Evolutionary conservation across 92 coral and sea anemone genomes (phyloP).

Genomic region (Micromussa lordhowensis): DNA sequence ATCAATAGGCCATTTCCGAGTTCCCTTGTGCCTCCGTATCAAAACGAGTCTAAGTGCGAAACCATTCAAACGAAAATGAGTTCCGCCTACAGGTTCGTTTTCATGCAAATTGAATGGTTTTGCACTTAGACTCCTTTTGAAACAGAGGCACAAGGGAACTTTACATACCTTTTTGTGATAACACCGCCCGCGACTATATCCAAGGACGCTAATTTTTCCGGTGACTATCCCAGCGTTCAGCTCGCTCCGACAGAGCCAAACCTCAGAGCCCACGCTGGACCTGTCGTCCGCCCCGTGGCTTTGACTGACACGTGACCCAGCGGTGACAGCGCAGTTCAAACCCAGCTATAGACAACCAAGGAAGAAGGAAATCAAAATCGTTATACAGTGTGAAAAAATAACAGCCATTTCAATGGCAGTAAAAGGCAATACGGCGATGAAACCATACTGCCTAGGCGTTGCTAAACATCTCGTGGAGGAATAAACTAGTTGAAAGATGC

Average conservation of each 20-base stretch:
- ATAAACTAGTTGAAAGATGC: too few species aligned
- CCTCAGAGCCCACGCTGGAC: constrained; percentile 92
- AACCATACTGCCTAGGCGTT: background rate
- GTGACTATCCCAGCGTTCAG: constrained; percentile 81
- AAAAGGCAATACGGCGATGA: background rate
- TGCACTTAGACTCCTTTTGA: too few species aligned
- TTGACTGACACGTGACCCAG: constrained; percentile 91
- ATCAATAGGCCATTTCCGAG: background rate
- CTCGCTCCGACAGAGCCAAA: constrained; percentile 96
- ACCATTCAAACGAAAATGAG: too few species aligned
- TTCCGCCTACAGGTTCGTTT: too few species aligned
- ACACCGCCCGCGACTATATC: constrained; percentile 84
- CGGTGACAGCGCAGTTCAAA: constrained; percentile 91
- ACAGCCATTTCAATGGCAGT: background rate
- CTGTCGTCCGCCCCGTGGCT: constrained; percentile 94
- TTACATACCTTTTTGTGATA: constrained; percentile 83
- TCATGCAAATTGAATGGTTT: too few species aligned
- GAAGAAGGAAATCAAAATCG: background rate
- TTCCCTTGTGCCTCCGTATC: too few species aligned
- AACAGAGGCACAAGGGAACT: too few species aligned
- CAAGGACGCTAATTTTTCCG: constrained; percentile 85
- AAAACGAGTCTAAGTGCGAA: too few species aligned
- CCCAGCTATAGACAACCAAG: constrained; percentile 46
- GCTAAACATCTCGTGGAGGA: background rate
- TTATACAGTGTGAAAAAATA: background rate